phyloP scores from a whole-genome alignment of 2,113 vertebrate genomes.

The Pelodiscus sinensis region DNA sequence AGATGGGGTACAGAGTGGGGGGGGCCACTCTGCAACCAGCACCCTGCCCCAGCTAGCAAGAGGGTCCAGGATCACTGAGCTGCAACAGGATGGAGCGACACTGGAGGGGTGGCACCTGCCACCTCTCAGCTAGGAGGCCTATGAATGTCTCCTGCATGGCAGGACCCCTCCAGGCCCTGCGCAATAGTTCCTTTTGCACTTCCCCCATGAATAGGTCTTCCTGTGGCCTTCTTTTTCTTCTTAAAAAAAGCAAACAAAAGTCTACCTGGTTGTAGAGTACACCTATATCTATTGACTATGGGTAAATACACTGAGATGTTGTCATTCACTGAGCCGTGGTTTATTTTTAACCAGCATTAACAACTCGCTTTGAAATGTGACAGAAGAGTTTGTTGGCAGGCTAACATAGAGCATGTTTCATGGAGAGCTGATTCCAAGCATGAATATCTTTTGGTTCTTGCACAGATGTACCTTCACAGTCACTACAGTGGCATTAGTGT shows the following conservation, averaged over 20 bases:
- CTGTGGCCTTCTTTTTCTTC: not conserved
- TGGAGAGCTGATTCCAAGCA: not conserved
- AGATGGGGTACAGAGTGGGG: no score
- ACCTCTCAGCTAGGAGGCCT: no score
- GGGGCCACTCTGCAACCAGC: no score
- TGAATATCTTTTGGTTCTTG: not conserved
- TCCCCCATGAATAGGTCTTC: no score
- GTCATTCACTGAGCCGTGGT: constrained; percentile 50
- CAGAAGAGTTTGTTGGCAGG: not conserved
- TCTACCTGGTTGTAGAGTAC: not conserved
- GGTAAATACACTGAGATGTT: constrained; percentile 23
- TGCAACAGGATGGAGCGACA: no score
- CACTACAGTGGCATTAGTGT: not conserved
- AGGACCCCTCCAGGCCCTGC: no score
- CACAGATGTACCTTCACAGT: not conserved
- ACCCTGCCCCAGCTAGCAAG: no score
- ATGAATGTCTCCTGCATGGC: no score
- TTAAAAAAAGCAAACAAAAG: not conserved
- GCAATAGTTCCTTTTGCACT: no score
- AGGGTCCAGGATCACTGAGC: no score
- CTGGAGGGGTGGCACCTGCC: no score
- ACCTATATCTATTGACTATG: not conserved
- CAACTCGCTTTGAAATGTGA: not conserved
- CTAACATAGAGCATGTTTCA: not conserved
- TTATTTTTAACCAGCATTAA: constrained; percentile 49